These are phyloP conservation scores for Sitta carolinensis DNA, from an alignment of 2,797 vertebrate genomes.

Conservation along the genomic window DNA sequence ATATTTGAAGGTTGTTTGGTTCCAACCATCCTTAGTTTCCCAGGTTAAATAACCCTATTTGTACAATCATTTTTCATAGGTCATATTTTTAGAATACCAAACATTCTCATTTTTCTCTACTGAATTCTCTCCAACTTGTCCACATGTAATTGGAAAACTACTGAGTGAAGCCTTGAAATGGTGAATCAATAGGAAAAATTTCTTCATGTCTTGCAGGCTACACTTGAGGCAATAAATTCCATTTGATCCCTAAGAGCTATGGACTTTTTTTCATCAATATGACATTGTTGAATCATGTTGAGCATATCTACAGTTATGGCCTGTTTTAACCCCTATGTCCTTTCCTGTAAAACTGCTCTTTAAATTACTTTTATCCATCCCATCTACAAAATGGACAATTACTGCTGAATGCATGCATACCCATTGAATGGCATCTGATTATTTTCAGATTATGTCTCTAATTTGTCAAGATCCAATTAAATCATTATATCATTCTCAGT, in stretches of 20 bases:
- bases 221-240: neutral
- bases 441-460: neutral
- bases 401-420: neutral
- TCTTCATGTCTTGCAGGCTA: neutral
- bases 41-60: conserved; percentile 15
- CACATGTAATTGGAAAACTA: conserved; percentile 41
- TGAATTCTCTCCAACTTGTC: neutral
- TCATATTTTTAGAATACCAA: neutral
- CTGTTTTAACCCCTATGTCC: neutral
- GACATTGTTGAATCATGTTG: neutral
- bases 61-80: neutral
- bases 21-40: neutral
- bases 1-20: neutral
- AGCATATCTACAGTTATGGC: neutral
- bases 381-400: neutral
- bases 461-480: neutral
- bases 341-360: neutral
- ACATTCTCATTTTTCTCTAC: conserved; percentile 43
- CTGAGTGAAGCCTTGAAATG: conserved; percentile 25
- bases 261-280: neutral
- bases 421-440: neutral
- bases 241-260: neutral
- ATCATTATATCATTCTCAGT: neutral
- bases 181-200: conserved; percentile 36
- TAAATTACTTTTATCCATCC: neutral